Evolutionary conservation across 1,140 invertebrate genomes (phyloP), one percentile per base, ranked within the genome.

Genomic region (Camponotus vicinus): DNA sequence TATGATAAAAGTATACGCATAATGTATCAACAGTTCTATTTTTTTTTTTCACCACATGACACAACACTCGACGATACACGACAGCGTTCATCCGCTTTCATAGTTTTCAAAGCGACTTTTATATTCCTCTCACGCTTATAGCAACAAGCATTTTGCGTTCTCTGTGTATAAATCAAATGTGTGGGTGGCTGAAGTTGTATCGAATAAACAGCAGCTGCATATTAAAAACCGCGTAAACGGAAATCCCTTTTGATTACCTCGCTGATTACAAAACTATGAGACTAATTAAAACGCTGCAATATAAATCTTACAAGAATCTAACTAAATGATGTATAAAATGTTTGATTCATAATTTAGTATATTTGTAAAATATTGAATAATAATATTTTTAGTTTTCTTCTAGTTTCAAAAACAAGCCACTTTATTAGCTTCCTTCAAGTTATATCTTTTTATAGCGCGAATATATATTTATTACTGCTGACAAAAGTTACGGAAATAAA

Each of bases 81-180:
- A 77, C 71, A 59, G 67, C 55, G 40, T 78, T 86, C 84, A 78
- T 86, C 73, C 73, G 77, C 71, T 71, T 77, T 71, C 57, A 70
- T 27, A 77, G 69, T 67, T 89, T 89, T 89, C 66, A 88, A 86
- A 89, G 88, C 40, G 84, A 89, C 77, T 86, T 88, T 89, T 78
- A 86, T 70, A 49, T 80, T 71, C 11, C 75, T 77, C 49, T 49
- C 7, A 71, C 45, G 75, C 69, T 85, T 61, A 37, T 32, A 45
- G 21, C 40, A 69, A 45, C 32, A 59, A 63, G 27, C 75, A 67
- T 77, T 89, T 87, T 77, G 42, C 69, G 70, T 87, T 87, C 88
- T 89, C 61, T 18, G 59, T 69, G 32, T 37, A 37, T 52, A 2
- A 32, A 59, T 87, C 59, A 55, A 88, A 77, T 63, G 55, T 34